Evolutionary conservation across 2,797 vertebrate genomes (phyloP).

Genomic region (Telmatherina bonti): DNA sequence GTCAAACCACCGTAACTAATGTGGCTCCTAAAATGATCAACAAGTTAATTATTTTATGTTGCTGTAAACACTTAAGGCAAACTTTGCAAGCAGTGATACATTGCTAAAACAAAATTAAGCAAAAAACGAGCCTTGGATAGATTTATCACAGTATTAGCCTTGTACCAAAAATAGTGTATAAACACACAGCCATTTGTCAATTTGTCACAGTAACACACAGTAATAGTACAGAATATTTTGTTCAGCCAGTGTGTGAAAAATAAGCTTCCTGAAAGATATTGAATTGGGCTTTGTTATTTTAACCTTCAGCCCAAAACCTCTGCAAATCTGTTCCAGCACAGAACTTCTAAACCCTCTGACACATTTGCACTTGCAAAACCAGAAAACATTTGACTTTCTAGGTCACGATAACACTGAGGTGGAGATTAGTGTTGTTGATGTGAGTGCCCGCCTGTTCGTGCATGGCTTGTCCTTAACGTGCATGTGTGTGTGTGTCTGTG

Average conservation of each 20-base stretch:
- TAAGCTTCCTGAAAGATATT: conserved; percentile 27
- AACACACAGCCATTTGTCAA: too few species aligned
- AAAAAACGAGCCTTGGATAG: background rate
- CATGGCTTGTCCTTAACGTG: conserved; percentile 15
- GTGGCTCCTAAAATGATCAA: too few species aligned
- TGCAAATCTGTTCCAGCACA: conserved; percentile 40
- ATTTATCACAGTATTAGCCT: conserved; percentile 7
- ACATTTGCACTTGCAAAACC: conserved; percentile 28
- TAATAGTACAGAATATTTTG: conserved; percentile 57
- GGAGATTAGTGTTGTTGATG: conserved; percentile 42
- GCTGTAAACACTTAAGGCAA: background rate
- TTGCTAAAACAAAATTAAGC: background rate
- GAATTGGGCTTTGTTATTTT: conserved; percentile 40
- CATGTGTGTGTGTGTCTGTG: conserved; percentile 25
- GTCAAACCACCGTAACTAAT: background rate
- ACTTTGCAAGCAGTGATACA: background rate
- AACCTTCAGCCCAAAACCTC: conserved; percentile 53
- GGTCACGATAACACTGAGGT: conserved; percentile 54
- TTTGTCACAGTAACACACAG: conserved; percentile 30
- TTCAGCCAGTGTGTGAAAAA: conserved; percentile 33
- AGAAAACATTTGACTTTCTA: conserved; percentile 42
- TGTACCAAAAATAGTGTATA: conserved; percentile 8
- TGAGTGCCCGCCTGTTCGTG: conserved; percentile 30
- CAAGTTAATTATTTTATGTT: background rate
- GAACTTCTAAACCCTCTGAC: conserved; percentile 38